Evolutionary conservation across 2,888 invertebrate genomes (phyloP).

Genomic region (Tenthredo livida): DNA sequence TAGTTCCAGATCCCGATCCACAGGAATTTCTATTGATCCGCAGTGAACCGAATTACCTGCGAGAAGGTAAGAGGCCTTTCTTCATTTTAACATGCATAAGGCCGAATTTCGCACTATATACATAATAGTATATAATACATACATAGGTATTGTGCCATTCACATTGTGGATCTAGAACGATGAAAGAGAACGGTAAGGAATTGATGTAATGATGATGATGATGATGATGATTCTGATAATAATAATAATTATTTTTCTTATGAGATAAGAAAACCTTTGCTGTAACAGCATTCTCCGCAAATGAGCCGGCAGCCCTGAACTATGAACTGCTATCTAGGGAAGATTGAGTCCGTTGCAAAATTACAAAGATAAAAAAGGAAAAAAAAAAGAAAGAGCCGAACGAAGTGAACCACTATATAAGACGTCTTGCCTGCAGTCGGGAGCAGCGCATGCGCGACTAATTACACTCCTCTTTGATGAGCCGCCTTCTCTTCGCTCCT

Average conservation of each 20-base stretch:
- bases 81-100: conserved; percentile 7
- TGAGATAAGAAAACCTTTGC: background rate
- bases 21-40: conserved; percentile 62
- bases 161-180: background rate
- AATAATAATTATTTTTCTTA: background rate
- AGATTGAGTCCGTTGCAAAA: conserved; percentile 31
- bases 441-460: conserved; percentile 72
- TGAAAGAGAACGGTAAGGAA: background rate
- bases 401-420: conserved; percentile 54
- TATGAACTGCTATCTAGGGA: conserved; percentile 11
- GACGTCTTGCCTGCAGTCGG: conserved; percentile 53
- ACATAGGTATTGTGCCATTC: background rate
- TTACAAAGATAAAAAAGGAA: background rate
- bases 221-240: background rate
- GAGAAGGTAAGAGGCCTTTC: conserved; percentile 13
- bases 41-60: conserved; percentile 51
- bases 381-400: background rate
- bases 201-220: background rate
- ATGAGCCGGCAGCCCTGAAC: background rate
- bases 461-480: conserved; percentile 72
- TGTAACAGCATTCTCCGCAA: background rate
- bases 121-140: background rate
- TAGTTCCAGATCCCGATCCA: conserved; percentile 60
- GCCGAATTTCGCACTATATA: background rate
- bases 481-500: conserved; percentile 59